Base-by-base conservation (phyloP, 2,113 vertebrate species). In the Oncorhynchus gorbuscha region DNA sequence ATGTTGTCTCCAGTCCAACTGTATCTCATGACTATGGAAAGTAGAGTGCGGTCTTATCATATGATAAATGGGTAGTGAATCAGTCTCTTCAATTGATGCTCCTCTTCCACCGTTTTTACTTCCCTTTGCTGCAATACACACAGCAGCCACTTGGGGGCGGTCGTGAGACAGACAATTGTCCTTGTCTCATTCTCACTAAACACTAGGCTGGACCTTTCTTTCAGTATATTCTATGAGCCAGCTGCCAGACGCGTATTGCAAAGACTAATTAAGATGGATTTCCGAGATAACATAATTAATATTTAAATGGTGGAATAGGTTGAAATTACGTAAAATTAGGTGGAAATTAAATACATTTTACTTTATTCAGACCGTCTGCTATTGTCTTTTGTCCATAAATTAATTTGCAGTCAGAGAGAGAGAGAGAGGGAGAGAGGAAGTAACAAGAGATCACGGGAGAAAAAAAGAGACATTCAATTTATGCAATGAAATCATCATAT, bases 231-330 rank as follows among this genome's bases (percentile, higher is more conserved):
- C 83, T 75, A 65, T 22, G 84, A 82, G 77, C 80, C 78, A 78
- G 78, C 72, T 81, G 9, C 39, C 9, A 45, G 39, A 45, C 39
- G 2, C 39, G 39, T 45, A 80, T 76, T 83, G 71, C 75, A 76
- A 55, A 77, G 81, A 87, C 81, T 89, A 92, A 93, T 92, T 90
- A 90, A 89, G 90, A 93, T 92, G 80, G 79, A 89, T 90, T 55
- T 84, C 75, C 39, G 45, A 87, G 91, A 92, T 93, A 93, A 87
- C 65, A 78, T 80, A 88, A 92, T 91, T 91, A 90, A 89, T 90
- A 87, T 86, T 86, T 83, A 81, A 88, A 86, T 79, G 74, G 77
- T 74, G 81, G 79, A 81, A 74, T 84, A 72, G 73, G 80, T 73
- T 78, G 64, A 87, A 90, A 83, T 69, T 76, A 72, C 75, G 69